Percentiles rank a stretch among this genome's conserved stretches.
Evolutionary conservation across 2,113 vertebrate genomes (phyloP).

Genomic region (Axis porcinus): DNA sequence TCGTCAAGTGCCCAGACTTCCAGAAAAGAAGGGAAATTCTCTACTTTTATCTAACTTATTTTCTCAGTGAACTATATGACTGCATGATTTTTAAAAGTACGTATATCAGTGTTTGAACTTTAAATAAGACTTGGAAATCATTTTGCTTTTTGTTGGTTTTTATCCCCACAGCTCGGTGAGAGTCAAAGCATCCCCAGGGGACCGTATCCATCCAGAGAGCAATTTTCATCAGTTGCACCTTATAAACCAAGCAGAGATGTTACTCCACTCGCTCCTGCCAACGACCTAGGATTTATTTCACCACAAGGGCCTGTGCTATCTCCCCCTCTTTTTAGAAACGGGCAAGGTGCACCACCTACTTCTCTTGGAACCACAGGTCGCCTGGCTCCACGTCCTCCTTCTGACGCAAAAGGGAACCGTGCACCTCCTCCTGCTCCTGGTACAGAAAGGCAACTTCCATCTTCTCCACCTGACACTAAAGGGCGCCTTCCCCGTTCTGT

Average conservation of each 20-base stretch:
- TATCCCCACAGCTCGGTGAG: constrained; percentile 16
- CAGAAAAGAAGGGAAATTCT: background rate
- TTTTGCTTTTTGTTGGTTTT: background rate
- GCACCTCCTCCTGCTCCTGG: background rate
- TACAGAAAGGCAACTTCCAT: background rate
- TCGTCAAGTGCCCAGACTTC: background rate
- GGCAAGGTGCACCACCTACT: background rate
- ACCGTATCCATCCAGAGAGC: background rate
- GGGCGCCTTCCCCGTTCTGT: background rate
- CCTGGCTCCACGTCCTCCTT: background rate
- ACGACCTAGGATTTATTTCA: accelerated
- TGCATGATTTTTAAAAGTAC: background rate
- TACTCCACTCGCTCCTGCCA: accelerated
- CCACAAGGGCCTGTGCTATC: background rate
- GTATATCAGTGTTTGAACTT: background rate
- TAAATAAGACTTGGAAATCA: background rate
- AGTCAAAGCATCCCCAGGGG: background rate
- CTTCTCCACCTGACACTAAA: background rate
- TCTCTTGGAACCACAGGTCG: background rate
- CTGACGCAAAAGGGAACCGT: background rate
- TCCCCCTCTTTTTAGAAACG: background rate
- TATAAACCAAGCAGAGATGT: background rate
- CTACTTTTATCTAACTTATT: background rate
- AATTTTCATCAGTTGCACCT: accelerated
- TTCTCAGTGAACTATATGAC: background rate